Base-by-base conservation (phyloP, 2,113 vertebrate species). In the Coreoperca whiteheadi region DNA sequence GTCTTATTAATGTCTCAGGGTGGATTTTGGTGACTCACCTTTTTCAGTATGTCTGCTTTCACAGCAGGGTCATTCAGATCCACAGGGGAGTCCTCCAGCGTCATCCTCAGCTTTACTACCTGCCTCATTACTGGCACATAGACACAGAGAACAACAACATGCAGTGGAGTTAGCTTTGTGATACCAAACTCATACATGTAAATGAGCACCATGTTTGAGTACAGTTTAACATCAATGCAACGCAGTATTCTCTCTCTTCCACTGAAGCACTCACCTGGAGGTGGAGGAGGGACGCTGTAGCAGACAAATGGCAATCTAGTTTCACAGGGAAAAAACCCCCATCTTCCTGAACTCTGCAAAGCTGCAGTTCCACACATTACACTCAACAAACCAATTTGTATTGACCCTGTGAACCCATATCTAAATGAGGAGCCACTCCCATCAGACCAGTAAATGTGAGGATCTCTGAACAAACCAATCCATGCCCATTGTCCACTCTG, bases 11-110 rank as follows among this genome's bases (percentile, higher is more conserved):
- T 11, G 30, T 61, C 7, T 63, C 51, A 25, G 20, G 2, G 14
- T 46, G 51, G 15, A 80, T 64, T 64, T 14, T 65, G 15, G 41
- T 51, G 53, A 18, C 63, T 43, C 14, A 15, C 80, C 65, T 75
- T n/a, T 75, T 75, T 71, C 71, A 79, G 65, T 34, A 87, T 43
- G 16, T 43, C 34, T 60, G 59, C 76, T 37, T 72, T 80, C 53
- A 87, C 54, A 23, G 61, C 73, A 23, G 20, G 46, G 20, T 77
- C 60, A 20, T 80, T 80, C 23, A 61, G 54, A 9, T 80, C 66
- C 85, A 83, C 28, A 39, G 59, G 63, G 57, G 28, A 59, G 30
- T 50, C 59, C 34, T 7, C 34, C 7, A 15, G 14, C 61, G 60
- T 53, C 18, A 79, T 23, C 60, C 10, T 87, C 76, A 87, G 23